Evolutionary conservation across 1,140 invertebrate species (phyloP), one percentile per base, ranked within the genome.

Genomic region (Papilio dardanus): DNA sequence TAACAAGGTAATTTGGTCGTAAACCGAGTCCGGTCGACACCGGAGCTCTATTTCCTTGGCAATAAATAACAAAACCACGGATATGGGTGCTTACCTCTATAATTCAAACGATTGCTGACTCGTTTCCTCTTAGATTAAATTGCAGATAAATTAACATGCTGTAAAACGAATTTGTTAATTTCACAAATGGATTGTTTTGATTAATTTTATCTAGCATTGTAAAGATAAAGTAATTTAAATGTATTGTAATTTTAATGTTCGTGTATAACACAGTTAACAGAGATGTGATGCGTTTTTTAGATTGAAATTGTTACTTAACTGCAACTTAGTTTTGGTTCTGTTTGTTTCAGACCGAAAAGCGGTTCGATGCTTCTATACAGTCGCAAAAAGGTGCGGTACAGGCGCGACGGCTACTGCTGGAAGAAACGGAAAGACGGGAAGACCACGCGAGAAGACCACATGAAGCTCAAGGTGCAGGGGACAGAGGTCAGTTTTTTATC

Each of bases 371-470:
- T 99, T 87, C 95, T 99, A 68, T 99, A 99, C 94, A 98, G 97
- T 84, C 95, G 98, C 66, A 99, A 99, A 94, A 98, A 98, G 88
- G 98, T 99, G 58, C 96, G 98, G 35, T 99, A 99, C 94, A 95
- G 98, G 90, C 95, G 98, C 69, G 99, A 99, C 90, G 99, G 99
- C 28, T 99, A 99, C 92, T 99, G 98, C 93, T 99, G 99, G 99
- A 99, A 99, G 94, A 99, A 99, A 86, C 94, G 99, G 76, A 99
- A 99, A 94, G 98, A 99, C 93, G 99, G 98, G 6, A 99, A 99
- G 94, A 99, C 98, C 66, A 99, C 98, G 31, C 94, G 99, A 81
- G 99, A 99, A 94, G 99, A 99, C 95, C 99, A 99, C 92, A 99
- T 99, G 99, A 99, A 99, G 94, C 95, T 99, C 46, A 99, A 99